Conservation (phyloP, 2,113 vertebrate genomes). For the Puntigrus tetrazona region DNA sequence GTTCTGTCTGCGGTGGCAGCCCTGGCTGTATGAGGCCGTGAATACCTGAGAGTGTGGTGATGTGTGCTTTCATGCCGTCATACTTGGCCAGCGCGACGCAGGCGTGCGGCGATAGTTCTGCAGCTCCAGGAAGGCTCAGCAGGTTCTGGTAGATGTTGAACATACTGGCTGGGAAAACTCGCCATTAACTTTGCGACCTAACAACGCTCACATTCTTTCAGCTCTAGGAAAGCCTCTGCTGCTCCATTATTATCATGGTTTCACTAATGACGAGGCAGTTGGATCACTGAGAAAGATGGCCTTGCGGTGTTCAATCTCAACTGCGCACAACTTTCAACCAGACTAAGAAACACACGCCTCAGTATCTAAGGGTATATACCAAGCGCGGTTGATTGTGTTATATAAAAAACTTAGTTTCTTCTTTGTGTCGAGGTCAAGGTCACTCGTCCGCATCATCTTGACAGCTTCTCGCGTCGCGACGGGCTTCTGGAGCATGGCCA, state of each 20-base stretch:
- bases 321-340: neutral
- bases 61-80: constrained; percentile 82
- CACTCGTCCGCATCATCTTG: constrained; percentile 99
- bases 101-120: constrained; percentile 97
- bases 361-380: neutral
- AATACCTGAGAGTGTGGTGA: no score
- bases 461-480: constrained; percentile 96
- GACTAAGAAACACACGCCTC: neutral
- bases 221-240: neutral
- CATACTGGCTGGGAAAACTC: constrained; percentile 97
- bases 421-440: neutral
- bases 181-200: constrained; percentile 95
- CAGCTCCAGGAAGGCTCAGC: constrained; percentile 92
- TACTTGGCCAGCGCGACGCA: constrained; percentile 98
- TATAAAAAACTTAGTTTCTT: neutral
- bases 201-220: neutral
- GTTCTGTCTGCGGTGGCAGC: no score
- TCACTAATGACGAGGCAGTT: neutral
- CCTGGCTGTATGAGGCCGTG: no score
- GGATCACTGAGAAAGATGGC: neutral
- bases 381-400: neutral
- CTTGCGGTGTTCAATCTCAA: neutral
- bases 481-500: constrained; percentile 96
- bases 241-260: neutral
- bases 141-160: constrained; percentile 99